phyloP scores from a whole-genome alignment of 2,113 vertebrate genomes.

The Sitta europaea region DNA sequence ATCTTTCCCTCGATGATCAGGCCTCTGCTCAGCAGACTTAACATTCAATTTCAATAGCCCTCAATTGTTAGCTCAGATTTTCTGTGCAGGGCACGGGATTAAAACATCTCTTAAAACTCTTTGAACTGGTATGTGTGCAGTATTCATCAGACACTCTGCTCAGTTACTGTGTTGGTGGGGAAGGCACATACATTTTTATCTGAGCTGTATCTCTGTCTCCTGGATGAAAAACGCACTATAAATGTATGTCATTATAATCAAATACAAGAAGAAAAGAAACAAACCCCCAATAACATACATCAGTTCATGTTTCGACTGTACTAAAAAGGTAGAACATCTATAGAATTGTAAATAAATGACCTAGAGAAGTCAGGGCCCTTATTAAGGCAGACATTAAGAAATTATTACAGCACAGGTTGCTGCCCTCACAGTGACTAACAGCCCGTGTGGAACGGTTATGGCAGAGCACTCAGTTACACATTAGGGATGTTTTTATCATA shows the following conservation, averaged over 20 bases:
- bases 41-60: background rate
- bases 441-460: background rate
- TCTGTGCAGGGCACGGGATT: background rate
- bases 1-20: background rate
- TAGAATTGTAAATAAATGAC: constrained; percentile 18
- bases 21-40: background rate
- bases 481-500: constrained; percentile 32
- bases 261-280: background rate
- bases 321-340: background rate
- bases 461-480: constrained; percentile 2
- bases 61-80: background rate
- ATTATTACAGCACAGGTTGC: background rate
- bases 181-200: background rate
- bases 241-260: background rate
- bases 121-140: background rate
- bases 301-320: background rate
- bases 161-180: background rate
- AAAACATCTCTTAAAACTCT: background rate
- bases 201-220: background rate
- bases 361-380: background rate
- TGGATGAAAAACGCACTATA: background rate
- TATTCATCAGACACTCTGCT: background rate
- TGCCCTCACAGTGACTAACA: constrained; percentile 27
- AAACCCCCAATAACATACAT: background rate
- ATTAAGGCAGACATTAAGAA: constrained; percentile 7